Evolutionary conservation across 2,888 invertebrate species (phyloP), one percentile per base, ranked within the genome.

Genomic region (Microplitis manilae): DNA sequence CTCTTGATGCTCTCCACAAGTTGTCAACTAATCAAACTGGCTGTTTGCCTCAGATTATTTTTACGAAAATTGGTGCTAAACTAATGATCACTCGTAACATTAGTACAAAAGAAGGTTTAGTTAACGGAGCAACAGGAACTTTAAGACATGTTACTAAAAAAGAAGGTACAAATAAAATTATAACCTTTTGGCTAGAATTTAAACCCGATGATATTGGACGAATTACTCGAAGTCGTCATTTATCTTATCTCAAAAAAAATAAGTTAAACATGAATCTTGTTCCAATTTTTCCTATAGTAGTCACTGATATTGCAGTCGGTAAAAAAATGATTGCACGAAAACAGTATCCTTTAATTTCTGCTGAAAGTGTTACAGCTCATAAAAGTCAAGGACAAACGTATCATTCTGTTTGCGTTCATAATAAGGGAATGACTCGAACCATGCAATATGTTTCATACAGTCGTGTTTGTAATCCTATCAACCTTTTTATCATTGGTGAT

Each of bases 371-470:
- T 0, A 68, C 74, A 60, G 50, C 68, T 15, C 74, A 74, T 5
- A 74, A 74, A 15, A 60, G 59, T 68, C 74, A 74, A 74, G 74
- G 74, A 6, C 68, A 68, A 68, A 75, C 75, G 1, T 68, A 68
- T 69, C 15, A 2, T 13, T 62, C 1, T 62, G 62, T 17, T 62
- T 62, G 62, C n/a, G 62, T 62, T 2, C 62, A 62, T 17, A 62
- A 62, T 62, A 0, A 17, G 5, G 1, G 1, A 17, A 62, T 62
- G 62, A 17, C 17, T 13, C 8, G 62, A 0, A 62, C 8, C 1
- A 62, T 62, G 62, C 62, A 62, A n/a, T 62, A 62, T 17, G 62
- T 62, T 62, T 4, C 62, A 17, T 62, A 62, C n/a, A 62, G n/a
- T 62, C 17, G n/a, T 2, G 62, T 62, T 62, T 13, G n/a, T 5